Conservation (phyloP, 2,113 vertebrate species). For the Zosterops lateralis region DNA sequence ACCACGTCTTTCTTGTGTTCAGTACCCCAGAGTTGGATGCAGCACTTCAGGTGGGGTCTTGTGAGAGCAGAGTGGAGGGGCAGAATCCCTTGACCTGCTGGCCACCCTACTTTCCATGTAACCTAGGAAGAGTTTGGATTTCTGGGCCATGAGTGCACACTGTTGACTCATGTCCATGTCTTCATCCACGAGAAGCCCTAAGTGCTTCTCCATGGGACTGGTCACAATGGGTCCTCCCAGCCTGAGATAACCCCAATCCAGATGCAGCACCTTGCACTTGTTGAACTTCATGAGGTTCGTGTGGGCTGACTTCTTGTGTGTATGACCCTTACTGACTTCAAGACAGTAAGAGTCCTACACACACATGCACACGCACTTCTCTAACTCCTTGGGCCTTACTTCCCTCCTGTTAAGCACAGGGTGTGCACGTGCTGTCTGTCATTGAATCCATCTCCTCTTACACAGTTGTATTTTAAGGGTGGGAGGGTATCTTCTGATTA, state of each 20-base stretch:
- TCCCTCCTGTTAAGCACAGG: background rate
- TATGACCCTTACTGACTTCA: background rate
- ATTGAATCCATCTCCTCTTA: background rate
- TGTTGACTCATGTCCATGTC: background rate
- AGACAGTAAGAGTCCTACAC: no score
- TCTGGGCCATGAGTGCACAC: fast-evolving
- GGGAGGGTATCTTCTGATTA: fast-evolving
- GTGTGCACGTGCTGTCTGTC: background rate
- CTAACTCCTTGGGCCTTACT: background rate
- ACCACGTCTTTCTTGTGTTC: background rate
- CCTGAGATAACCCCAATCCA: background rate
- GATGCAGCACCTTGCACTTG: background rate
- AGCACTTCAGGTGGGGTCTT: background rate
- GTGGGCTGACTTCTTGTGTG: background rate
- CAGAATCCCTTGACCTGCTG: background rate
- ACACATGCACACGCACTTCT: background rate
- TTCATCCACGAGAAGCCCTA: background rate
- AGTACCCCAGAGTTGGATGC: background rate
- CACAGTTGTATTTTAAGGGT: background rate
- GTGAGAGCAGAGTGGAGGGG: background rate
- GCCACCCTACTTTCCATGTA: background rate
- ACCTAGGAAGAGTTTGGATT: background rate
- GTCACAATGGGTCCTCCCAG: background rate
- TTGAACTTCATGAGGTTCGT: fast-evolving
- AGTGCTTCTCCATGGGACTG: background rate